Percentiles rank a stretch among this genome's conserved stretches.
Evolutionary conservation across 1,140 invertebrate species (phyloP).

Genomic region (Drosophila repletoides): DNA sequence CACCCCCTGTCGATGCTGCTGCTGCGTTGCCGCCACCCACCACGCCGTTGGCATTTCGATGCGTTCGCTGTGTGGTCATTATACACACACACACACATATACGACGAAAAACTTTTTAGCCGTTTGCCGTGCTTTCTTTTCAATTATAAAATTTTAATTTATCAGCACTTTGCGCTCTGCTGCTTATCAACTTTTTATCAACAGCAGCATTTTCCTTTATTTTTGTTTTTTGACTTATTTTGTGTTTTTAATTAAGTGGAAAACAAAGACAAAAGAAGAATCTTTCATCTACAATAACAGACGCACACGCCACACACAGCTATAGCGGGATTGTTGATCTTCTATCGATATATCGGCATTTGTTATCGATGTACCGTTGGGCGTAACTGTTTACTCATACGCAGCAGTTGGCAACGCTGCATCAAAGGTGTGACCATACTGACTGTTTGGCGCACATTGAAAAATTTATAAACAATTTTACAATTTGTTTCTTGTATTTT

Average conservation of each 20-base stretch:
- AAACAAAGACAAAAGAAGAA: slow-evolving; percentile 40
- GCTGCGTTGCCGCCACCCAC: neutral
- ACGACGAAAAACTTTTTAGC: neutral
- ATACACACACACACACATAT: slow-evolving; percentile 23
- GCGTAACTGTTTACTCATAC: neutral
- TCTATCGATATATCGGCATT: slow-evolving; percentile 1
- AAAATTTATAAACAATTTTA: too few relatives aligned
- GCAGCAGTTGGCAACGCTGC: too few relatives aligned
- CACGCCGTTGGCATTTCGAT: slow-evolving; percentile 51
- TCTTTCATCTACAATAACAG: slow-evolving; percentile 34
- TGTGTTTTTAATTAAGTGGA: slow-evolving; percentile 13
- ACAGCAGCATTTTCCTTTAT: slow-evolving; percentile 22
- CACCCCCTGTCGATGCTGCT: neutral
- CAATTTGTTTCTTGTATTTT: too few relatives aligned
- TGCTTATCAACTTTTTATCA: slow-evolving; percentile 32
- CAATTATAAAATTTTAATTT: neutral
- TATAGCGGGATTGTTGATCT: slow-evolving; percentile 7
- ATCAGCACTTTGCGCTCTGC: neutral
- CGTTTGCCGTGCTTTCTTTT: neutral
- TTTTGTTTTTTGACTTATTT: slow-evolving; percentile 15
- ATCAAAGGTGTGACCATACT: too few relatives aligned
- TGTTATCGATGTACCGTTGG: slow-evolving; percentile 2
- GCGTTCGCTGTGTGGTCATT: slow-evolving; percentile 70
- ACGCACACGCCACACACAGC: neutral
- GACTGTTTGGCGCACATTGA: too few relatives aligned